Base-by-base conservation (phyloP, 2,113 vertebrate genomes). In the Anarrhichthys ocellatus region DNA sequence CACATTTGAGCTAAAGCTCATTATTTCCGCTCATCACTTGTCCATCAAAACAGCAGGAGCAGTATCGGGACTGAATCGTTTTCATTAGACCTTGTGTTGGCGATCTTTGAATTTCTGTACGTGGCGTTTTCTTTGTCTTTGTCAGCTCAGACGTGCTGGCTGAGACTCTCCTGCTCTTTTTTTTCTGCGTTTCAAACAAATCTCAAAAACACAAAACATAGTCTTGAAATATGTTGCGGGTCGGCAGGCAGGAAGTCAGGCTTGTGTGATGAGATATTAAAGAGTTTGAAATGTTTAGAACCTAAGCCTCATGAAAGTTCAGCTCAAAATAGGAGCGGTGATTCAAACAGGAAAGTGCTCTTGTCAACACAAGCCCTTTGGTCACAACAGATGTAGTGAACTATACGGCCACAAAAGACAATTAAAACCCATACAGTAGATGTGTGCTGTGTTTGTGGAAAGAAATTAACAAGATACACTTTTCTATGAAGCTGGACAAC, bases 291-390 rank as follows among this genome's bases (percentile, higher is more conserved):
- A 75, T 44, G 44, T 87, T 76, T 34, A 67, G 29, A 83, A 81
- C 65, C 22, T 5, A 66, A 80, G 65, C 83, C 83, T 80, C 83
- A 88, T 91, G 80, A 87, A 87, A 91, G 89, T 22, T 10, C 56
- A 66, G 67, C 80, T 81, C n/a, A 78, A 83, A 91, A 90, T 88
- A 90, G 84, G 77, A 68, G 80, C 0, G 73, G 77, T 83, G 80
- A 81, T 65, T 88, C 83, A 81, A 83, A 83, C 89, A 71, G 82
- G 80, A 82, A 87, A 80, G 66, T 48, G 34, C 59, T 42, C 72
- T 56, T 84, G 81, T 87, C 82, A 79, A 78, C 82, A 84, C 76
- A 83, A 76, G 71, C 76, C 61, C 72, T 32, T 76, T 62, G 76
- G 74, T 71, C 58, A 36, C 67, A 46, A 29, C 85, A 87, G 74